These are phyloP conservation scores for Myotis findleyi DNA, from an alignment of 2,797 vertebrate species.

Conservation along the genomic window DNA sequence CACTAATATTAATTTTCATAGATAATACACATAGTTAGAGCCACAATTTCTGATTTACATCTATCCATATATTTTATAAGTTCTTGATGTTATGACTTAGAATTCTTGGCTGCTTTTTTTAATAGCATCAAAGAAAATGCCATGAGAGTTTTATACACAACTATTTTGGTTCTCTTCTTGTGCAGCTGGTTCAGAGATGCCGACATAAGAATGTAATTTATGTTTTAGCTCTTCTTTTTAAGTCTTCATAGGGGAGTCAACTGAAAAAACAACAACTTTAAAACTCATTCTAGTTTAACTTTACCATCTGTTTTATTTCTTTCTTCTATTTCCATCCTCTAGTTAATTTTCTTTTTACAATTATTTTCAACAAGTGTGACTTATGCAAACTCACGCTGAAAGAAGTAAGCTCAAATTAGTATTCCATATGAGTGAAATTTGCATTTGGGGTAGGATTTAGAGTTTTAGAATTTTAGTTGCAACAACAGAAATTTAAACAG, in stretches of 20 bases:
- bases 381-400: conserved; percentile 45
- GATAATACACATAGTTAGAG: not conserved
- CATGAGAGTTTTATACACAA: not conserved
- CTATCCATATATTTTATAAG: not conserved
- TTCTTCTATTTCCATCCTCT: conserved; percentile 52
- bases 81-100: not conserved
- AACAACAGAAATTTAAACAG: conserved; percentile 25
- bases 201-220: not conserved
- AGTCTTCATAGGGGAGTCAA: conserved; percentile 8
- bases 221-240: conserved; percentile 43
- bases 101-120: conserved; percentile 23
- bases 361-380: conserved; percentile 42
- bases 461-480: conserved; percentile 18
- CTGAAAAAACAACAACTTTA: not conserved
- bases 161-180: not conserved
- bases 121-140: not conserved
- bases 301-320: conserved; percentile 60
- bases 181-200: not conserved
- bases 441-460: not conserved
- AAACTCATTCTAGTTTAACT: conserved; percentile 44
- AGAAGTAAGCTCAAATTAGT: conserved; percentile 61
- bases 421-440: conserved; percentile 31
- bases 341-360: conserved; percentile 47
- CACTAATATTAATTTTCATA: not conserved
- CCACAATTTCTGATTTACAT: not conserved